A percentile compares a stretch with the other conserved stretches of the same genome.
Evolutionary conservation across 2,113 vertebrate genomes (phyloP).

Genomic region (Catharus bicknelli): DNA sequence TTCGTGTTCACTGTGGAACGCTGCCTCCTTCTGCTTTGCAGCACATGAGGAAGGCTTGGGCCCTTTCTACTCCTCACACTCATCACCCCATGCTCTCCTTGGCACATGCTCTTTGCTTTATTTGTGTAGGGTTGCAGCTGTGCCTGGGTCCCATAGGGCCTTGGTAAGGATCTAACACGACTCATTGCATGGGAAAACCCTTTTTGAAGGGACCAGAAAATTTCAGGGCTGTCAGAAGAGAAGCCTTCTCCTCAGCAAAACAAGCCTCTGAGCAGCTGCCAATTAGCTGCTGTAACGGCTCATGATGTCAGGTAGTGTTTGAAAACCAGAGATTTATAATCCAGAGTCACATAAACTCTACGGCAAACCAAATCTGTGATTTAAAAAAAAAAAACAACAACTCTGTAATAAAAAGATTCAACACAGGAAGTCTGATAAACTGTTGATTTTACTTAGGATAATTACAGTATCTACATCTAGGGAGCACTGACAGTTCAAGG

Average conservation of each 20-base stretch:
- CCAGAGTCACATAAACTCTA: neutral
- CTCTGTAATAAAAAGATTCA: conserved; percentile 16
- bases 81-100: neutral
- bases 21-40: neutral
- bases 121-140: neutral
- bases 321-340: conserved; percentile 39
- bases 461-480: conserved; percentile 36
- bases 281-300: neutral
- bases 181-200: neutral
- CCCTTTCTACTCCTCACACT: neutral
- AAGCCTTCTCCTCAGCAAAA: neutral
- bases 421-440: conserved; percentile 43
- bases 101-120: neutral
- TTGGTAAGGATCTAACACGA: fast-evolving
- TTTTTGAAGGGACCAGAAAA: neutral
- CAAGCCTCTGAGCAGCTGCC: neutral
- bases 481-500: neutral
- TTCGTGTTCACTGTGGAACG: fast-evolving
- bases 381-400: neutral
- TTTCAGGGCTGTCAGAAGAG: neutral
- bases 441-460: conserved; percentile 50
- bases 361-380: conserved; percentile 40
- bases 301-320: neutral
- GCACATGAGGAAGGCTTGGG: fast-evolving
- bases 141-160: neutral